A percentile compares a stretch with the other conserved stretches of the same genome.
phyloP scores from a whole-genome alignment of 35 echinoderm and acorn worm species.

The Strongylocentrotus purpuratus region DNA sequence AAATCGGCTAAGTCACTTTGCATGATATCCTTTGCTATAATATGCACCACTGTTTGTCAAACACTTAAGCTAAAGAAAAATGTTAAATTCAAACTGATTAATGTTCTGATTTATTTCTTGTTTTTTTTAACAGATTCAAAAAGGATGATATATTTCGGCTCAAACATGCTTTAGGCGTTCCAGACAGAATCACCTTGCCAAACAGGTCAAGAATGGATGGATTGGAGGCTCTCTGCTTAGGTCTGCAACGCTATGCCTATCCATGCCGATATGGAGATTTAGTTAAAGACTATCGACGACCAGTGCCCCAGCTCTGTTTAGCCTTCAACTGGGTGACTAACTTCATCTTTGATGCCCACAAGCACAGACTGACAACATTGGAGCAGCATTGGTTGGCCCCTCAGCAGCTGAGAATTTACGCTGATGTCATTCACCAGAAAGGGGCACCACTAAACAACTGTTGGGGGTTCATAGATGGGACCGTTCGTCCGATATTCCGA shows the following conservation, averaged over 20 bases:
- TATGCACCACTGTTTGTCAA: too few relatives aligned
- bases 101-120: background rate
- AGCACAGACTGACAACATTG: background rate
- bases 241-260: background rate
- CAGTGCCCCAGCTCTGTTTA: background rate
- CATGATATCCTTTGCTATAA: too few relatives aligned
- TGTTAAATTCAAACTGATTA: background rate
- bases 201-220: background rate
- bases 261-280: background rate
- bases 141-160: background rate
- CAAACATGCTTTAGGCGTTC: background rate
- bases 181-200: background rate
- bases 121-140: background rate
- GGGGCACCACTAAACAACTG: background rate
- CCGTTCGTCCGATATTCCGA: background rate
- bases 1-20: too few relatives aligned
- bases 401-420: background rate
- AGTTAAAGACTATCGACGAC: background rate
- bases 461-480: background rate
- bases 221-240: background rate
- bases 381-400: background rate
- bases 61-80: too few relatives aligned
- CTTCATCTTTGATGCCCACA: background rate
- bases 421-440: background rate
- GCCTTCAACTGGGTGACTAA: background rate